Evolutionary conservation across 2,113 vertebrate genomes (phyloP).

Genomic region (Polypterus senegalus): DNA sequence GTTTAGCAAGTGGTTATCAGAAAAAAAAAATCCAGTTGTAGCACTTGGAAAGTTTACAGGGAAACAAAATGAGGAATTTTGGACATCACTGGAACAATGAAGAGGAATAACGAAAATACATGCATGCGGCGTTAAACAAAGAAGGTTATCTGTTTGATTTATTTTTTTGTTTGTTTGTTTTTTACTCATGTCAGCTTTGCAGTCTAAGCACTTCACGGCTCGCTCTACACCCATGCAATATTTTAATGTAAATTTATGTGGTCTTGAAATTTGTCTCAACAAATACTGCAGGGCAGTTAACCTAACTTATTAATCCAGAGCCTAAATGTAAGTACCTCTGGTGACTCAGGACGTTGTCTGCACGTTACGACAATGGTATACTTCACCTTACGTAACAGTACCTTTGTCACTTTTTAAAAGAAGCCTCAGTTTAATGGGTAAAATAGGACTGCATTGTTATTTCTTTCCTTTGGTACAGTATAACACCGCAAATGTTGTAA

Average conservation of each 20-base stretch:
- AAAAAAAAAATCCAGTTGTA: no score
- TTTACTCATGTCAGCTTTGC: no score
- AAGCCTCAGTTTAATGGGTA: no score
- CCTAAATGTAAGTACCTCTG: conserved; percentile 48
- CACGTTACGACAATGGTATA: conserved; percentile 29
- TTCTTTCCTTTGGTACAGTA: conserved; percentile 18
- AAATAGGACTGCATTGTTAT: conserved; percentile 7
- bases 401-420: neutral
- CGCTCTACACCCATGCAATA: conserved; percentile 32
- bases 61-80: no score
- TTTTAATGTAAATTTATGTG: conserved; percentile 25
- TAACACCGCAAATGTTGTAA: conserved; percentile 7
- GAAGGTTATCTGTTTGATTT: no score
- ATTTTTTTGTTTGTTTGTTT: no score
- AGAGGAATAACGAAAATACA: no score
- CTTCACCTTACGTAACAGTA: conserved; percentile 22
- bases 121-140: no score
- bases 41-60: no score
- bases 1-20: no score
- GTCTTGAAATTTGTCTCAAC: conserved; percentile 26
- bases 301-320: conserved; percentile 53
- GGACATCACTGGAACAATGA: no score
- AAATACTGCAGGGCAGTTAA: conserved; percentile 61
- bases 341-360: conserved; percentile 43
- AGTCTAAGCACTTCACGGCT: no score